phyloP scores from a whole-genome alignment of 2,888 invertebrate species.

The Lasiommata megera region DNA sequence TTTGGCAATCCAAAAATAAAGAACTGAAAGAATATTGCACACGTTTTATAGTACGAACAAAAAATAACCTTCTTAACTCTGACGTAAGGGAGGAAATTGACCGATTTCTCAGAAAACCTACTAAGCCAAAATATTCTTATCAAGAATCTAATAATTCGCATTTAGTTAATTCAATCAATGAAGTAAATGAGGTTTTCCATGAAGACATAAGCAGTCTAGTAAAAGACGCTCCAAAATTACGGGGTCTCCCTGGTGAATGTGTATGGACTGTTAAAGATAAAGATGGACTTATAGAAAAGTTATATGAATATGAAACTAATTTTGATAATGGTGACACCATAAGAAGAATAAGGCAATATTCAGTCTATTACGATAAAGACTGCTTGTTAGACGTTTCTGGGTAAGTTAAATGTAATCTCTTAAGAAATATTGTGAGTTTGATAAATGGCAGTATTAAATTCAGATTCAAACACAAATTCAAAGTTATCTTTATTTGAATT shows the following conservation, averaged over 20 bases:
- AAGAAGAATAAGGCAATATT: constrained; percentile 64
- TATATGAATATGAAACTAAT: constrained; percentile 61
- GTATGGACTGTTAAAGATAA: constrained; percentile 71
- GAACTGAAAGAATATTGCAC: constrained; percentile 60
- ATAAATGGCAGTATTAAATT: background rate
- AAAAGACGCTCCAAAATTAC: constrained; percentile 52
- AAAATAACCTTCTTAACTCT: constrained; percentile 52
- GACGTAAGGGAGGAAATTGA: constrained; percentile 58
- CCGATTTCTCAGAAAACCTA: constrained; percentile 47
- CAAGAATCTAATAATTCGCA: background rate
- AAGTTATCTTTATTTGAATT: too few relatives aligned
- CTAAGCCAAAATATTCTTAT: constrained; percentile 5
- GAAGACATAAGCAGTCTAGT: constrained; percentile 39
- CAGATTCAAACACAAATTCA: too few relatives aligned
- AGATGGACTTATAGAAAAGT: constrained; percentile 65
- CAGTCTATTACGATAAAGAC: constrained; percentile 68
- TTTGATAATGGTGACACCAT: constrained; percentile 60
- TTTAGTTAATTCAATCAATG: background rate
- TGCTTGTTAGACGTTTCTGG: constrained; percentile 59
- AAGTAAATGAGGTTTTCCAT: constrained; percentile 40
- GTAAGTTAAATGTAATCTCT: constrained; percentile 36
- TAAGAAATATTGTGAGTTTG: background rate
- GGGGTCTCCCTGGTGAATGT: constrained; percentile 63
- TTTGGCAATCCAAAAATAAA: constrained; percentile 56
- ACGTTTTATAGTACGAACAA: constrained; percentile 56